Base-by-base conservation (phyloP, 1,140 invertebrate species). In the Drosophila ohnishii region DNA sequence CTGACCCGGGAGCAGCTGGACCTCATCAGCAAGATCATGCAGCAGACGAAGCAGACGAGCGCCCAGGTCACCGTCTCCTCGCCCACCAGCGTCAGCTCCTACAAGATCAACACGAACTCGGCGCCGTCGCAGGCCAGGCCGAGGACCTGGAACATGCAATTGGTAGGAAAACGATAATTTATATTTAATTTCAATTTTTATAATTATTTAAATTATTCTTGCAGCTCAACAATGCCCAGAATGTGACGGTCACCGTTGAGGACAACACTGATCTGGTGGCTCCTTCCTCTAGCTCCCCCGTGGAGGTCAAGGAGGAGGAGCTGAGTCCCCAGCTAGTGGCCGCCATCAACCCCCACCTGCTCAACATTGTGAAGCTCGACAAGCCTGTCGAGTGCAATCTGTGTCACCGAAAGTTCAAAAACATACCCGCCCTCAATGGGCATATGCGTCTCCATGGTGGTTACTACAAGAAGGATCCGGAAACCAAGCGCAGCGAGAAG, bases 381-480 rank as follows among this genome's bases (percentile, higher is more conserved):
- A 97, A 97, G 90, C 97, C 96, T 28, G 97, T 98, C 25, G 96
- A 98, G 92, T 99, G 98, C 92, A 97, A 97, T 92, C 94, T 99
- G 40, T 99, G 98, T 91, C 96, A 98, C 92, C 94, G 97, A 53
- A 96, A 97, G 92, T 99, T 99, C 92, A 99, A 99, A 93, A 99
- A 99, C 92, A 96, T 98, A 91, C 97, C 98, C 8, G 98, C 98
- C 16, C 94, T 99, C 34, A 99, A 99, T 93, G 98, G 98, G 14
- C 98, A 99, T 90, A 99, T 99, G 98, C 93, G 98, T 80, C 93
- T 99, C 25, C 98, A 99, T 92, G 98, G 98, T 14, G 98, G 98
- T 58, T 99, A 98, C 92, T 97, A 98, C 90, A 98, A 98, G 92
- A 98, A 98, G 96, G 96, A 97, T 90, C 94, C 96, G 6, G 97